phyloP scores from a whole-genome alignment of 2,888 invertebrate species.

The Elgonia sp. region DNA sequence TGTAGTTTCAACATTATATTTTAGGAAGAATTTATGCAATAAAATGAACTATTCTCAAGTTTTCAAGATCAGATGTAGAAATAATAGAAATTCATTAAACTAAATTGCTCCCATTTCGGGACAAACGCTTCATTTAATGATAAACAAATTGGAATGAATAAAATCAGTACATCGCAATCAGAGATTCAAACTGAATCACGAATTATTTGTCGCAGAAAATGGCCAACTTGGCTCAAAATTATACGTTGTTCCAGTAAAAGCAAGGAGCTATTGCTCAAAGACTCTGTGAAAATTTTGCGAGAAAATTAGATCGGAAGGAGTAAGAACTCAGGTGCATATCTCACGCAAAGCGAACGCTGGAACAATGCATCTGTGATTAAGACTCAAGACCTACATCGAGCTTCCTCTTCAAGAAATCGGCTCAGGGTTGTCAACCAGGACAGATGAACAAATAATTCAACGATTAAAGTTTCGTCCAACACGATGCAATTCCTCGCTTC shows the following conservation, averaged over 20 bases:
- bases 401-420: constrained; percentile 73
- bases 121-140: background rate
- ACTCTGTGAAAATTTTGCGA: constrained; percentile 75
- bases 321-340: constrained; percentile 74
- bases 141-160: constrained; percentile 7
- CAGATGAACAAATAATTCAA: constrained; percentile 71
- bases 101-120: background rate
- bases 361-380: constrained; percentile 77
- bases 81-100: background rate
- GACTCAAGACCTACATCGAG: constrained; percentile 72
- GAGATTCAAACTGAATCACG: background rate
- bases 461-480: constrained; percentile 62
- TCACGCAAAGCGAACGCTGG: constrained; percentile 72
- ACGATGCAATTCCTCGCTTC: constrained; percentile 49
- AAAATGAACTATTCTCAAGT: too few species aligned
- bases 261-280: constrained; percentile 73
- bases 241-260: constrained; percentile 62
- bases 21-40: too few species aligned
- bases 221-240: constrained; percentile 40
- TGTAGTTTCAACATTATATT: background rate
- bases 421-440: constrained; percentile 74
- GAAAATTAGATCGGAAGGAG: constrained; percentile 77
- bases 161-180: constrained; percentile 19
- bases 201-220: constrained; percentile 53
- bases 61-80: too few species aligned